Percentiles rank a stretch among this genome's conserved stretches.
phyloP scores from a whole-genome alignment of 2,113 vertebrate genomes.

The Camelus bactrianus region DNA sequence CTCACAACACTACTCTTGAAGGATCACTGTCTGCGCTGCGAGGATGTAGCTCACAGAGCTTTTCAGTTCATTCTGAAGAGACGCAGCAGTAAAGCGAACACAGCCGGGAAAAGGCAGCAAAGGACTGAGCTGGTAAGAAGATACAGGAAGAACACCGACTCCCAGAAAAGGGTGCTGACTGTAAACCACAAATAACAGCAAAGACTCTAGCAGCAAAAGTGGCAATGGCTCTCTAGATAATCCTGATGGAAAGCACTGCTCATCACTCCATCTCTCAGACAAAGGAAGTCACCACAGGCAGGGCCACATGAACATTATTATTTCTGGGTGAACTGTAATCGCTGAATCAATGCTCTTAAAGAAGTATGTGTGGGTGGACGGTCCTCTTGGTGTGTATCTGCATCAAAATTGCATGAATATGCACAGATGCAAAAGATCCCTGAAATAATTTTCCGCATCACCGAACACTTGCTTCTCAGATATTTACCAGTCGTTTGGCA shows the following conservation, averaged over 20 bases:
- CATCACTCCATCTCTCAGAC: background rate
- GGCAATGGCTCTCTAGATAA: background rate
- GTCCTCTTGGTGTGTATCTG: background rate
- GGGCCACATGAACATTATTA: background rate
- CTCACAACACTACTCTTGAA: background rate
- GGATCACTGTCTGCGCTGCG: background rate
- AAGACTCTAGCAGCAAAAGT: background rate
- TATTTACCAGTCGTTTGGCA: background rate
- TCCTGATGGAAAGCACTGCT: background rate
- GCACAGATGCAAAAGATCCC: background rate
- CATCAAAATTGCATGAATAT: background rate
- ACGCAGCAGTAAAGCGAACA: background rate
- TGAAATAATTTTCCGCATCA: background rate
- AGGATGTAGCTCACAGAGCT: background rate
- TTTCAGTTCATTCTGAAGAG: background rate
- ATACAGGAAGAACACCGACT: background rate
- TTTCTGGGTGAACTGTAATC: background rate
- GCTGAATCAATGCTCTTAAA: background rate
- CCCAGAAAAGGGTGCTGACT: background rate
- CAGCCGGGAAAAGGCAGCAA: background rate
- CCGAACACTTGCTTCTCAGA: background rate
- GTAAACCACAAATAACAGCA: background rate
- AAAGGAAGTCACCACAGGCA: background rate
- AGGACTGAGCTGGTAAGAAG: background rate
- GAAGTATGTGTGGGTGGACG: rapidly evolving